Conservation (phyloP, 2,888 invertebrate species). For the Athalia circularis region DNA sequence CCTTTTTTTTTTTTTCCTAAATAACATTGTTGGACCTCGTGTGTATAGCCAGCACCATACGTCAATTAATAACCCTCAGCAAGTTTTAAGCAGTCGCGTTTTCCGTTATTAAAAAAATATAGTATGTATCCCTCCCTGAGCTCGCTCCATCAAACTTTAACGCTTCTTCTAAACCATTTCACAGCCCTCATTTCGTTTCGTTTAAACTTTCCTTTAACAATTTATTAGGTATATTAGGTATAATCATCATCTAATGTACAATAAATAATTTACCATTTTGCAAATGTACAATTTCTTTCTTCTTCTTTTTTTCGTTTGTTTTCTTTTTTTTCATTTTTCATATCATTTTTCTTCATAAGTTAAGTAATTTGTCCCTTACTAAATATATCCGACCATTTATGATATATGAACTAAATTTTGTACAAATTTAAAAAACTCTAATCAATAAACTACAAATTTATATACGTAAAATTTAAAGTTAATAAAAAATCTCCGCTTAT, state of each 20-base stretch:
- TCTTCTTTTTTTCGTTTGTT: constrained; percentile 47
- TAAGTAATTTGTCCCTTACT: constrained; percentile 48
- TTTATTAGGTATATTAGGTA: constrained; percentile 45
- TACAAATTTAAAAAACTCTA: constrained; percentile 60
- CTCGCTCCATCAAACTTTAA: constrained; percentile 58
- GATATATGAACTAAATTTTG: constrained; percentile 62
- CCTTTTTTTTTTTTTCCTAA: constrained; percentile 57
- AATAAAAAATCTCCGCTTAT: constrained; percentile 3
- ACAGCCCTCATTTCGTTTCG: constrained; percentile 72
- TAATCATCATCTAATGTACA: constrained; percentile 31
- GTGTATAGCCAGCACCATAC: constrained; percentile 72
- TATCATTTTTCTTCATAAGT: constrained; percentile 45
- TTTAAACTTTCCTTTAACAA: constrained; percentile 47
- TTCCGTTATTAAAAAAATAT: constrained; percentile 69
- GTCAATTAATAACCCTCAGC: constrained; percentile 52
- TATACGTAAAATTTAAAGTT: not conserved
- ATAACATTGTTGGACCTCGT: constrained; percentile 73
- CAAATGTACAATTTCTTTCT: constrained; percentile 36
- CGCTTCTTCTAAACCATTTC: constrained; percentile 59
- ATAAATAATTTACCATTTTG: constrained; percentile 42
- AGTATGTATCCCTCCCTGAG: constrained; percentile 67
- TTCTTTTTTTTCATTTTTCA: constrained; percentile 30
- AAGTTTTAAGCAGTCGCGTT: constrained; percentile 16
- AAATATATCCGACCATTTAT: constrained; percentile 21
- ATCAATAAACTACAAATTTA: not conserved